These are phyloP conservation scores for Arvicanthis niloticus DNA, from an alignment of 2,113 vertebrate species.

Conservation along the genomic window DNA sequence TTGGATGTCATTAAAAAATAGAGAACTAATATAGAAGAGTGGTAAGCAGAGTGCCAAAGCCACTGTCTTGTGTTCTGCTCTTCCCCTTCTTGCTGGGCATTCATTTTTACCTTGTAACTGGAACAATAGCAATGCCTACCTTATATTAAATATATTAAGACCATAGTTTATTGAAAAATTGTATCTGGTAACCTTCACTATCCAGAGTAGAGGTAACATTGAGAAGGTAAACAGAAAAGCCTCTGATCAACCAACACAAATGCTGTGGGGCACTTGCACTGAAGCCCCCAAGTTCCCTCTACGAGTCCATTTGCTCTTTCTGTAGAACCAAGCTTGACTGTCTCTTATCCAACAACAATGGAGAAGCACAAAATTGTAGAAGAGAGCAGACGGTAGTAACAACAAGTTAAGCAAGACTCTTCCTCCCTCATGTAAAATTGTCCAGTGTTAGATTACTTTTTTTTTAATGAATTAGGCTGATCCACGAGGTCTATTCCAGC, in stretches of 20 bases:
- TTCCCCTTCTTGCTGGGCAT: not conserved
- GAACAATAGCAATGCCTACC: slow-evolving; percentile 41
- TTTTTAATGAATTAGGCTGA: slow-evolving; percentile 29
- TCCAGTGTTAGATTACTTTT: not conserved
- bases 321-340: slow-evolving; percentile 33
- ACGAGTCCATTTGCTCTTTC: slow-evolving; percentile 24
- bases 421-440: not conserved
- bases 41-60: not conserved
- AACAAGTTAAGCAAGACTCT: slow-evolving; percentile 36
- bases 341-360: slow-evolving; percentile 5
- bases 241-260: slow-evolving; percentile 51
- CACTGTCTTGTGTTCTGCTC: not conserved
- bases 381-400: not conserved
- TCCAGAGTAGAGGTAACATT: slow-evolving; percentile 38
- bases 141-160: slow-evolving; percentile 50
- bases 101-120: slow-evolving; percentile 33
- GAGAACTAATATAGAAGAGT: not conserved
- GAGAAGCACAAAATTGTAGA: slow-evolving; percentile 29
- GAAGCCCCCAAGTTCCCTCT: not conserved
- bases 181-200: slow-evolving; percentile 43
- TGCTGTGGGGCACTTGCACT: not conserved
- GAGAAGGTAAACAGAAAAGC: slow-evolving; percentile 63
- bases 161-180: slow-evolving; percentile 41
- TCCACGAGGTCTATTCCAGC: slow-evolving; percentile 17
- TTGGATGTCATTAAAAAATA: slow-evolving; percentile 45